Evolutionary conservation across 2,113 vertebrate genomes (phyloP).

Genomic region (Entomyzon cyanotis): DNA sequence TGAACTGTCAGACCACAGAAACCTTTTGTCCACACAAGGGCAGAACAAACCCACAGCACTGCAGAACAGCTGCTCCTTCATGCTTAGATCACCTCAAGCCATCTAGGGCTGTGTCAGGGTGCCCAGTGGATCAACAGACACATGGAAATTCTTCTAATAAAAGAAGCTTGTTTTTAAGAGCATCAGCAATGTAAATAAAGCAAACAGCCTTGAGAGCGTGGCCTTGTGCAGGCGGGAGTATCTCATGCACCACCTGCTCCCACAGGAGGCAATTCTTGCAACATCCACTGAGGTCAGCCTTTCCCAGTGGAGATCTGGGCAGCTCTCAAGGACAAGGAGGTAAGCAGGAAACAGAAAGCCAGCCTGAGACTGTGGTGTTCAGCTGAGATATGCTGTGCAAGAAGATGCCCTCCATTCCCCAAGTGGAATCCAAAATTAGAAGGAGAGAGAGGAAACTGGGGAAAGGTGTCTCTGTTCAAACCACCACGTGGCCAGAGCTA

Average conservation of each 20-base stretch:
- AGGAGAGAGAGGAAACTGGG: slow-evolving; percentile 14
- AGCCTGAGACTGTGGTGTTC: background rate
- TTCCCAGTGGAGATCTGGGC: background rate
- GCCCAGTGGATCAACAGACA: background rate
- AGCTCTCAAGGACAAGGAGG: background rate
- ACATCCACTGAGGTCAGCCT: background rate
- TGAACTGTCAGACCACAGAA: background rate
- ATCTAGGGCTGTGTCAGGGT: background rate
- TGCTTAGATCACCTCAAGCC: background rate
- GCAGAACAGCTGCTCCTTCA: background rate
- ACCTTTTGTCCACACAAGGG: accelerated
- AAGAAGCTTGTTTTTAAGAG: background rate
- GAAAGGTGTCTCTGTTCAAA: background rate
- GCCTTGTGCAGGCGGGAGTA: background rate
- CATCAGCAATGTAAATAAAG: background rate
- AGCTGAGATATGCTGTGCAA: background rate
- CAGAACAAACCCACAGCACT: background rate
- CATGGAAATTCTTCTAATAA: background rate
- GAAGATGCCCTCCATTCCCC: background rate
- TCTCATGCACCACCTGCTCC: background rate
- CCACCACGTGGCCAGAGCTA: background rate
- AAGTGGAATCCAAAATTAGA: background rate
- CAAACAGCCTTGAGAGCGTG: background rate
- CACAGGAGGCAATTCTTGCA: background rate
- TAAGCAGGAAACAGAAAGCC: background rate